Evolutionary conservation across 2,113 vertebrate genomes (phyloP).

Genomic region (Neotragus moschatus): DNA sequence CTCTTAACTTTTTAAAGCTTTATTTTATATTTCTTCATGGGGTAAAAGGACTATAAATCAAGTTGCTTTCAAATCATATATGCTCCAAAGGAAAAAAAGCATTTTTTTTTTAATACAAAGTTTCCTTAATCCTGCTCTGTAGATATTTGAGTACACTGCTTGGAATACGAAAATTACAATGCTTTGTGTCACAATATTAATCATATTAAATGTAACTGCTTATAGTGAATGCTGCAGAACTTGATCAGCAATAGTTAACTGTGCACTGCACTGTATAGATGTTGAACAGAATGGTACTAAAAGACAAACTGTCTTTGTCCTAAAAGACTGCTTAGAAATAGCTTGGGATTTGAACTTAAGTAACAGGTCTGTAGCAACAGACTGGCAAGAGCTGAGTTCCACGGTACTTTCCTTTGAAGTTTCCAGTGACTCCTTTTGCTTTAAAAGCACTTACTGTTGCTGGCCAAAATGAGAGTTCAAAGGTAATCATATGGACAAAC

Average conservation of each 20-base stretch:
- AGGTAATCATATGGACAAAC: background rate
- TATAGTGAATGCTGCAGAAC: background rate
- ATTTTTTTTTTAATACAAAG: background rate
- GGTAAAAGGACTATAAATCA: background rate
- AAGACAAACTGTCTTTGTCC: background rate
- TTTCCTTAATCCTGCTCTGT: background rate
- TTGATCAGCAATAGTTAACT: background rate
- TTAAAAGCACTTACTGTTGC: background rate
- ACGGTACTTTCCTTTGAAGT: background rate
- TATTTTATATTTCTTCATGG: background rate
- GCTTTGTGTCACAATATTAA: constrained; percentile 9
- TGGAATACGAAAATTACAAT: background rate
- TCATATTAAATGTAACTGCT: background rate
- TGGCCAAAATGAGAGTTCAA: background rate
- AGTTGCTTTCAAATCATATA: background rate
- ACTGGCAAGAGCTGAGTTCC: background rate
- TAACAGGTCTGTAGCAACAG: background rate
- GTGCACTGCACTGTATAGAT: background rate
- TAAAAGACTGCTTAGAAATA: constrained; percentile 8
- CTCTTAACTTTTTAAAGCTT: background rate
- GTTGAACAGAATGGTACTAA: background rate
- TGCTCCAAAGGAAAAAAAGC: background rate
- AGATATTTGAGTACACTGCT: background rate
- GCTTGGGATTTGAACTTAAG: background rate
- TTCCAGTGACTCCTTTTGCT: background rate